Evolutionary conservation across 2,797 vertebrate species (phyloP).

Genomic region (Siniperca scherzeri): DNA sequence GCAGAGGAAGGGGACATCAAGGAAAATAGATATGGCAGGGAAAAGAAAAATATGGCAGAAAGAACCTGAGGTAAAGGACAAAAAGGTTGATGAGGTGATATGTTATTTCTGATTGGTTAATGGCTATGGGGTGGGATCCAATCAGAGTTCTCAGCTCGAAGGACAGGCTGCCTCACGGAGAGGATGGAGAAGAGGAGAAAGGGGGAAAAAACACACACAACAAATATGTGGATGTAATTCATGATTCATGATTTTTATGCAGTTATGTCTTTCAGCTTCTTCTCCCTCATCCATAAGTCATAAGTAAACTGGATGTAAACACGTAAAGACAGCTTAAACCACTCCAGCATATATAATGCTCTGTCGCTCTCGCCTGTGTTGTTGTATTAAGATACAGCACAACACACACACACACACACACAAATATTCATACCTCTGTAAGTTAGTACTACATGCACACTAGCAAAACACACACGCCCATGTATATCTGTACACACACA

Average conservation of each 20-base stretch:
- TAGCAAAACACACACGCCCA: constrained; percentile 3
- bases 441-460: constrained; percentile 9
- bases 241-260: constrained; percentile 17
- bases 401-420: not conserved
- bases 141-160: constrained; percentile 36
- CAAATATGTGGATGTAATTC: constrained; percentile 4
- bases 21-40: constrained; percentile 22
- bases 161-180: constrained; percentile 7
- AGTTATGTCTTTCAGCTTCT: constrained; percentile 37
- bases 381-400: constrained; percentile 28
- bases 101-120: constrained; percentile 60
- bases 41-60: not conserved
- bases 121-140: constrained; percentile 39
- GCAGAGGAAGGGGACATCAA: not conserved
- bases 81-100: constrained; percentile 53
- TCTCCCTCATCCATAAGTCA: constrained; percentile 51
- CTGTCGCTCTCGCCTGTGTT: not conserved
- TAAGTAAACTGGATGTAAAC: constrained; percentile 44
- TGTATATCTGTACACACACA: constrained; percentile 14
- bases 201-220: not conserved
- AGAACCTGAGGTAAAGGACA: constrained; percentile 40
- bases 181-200: not conserved
- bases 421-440: constrained; percentile 10
- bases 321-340: constrained; percentile 35
- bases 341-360: constrained; percentile 22